Conservation (phyloP, 2,888 invertebrate species). For the Tuberolachnus salignus region DNA sequence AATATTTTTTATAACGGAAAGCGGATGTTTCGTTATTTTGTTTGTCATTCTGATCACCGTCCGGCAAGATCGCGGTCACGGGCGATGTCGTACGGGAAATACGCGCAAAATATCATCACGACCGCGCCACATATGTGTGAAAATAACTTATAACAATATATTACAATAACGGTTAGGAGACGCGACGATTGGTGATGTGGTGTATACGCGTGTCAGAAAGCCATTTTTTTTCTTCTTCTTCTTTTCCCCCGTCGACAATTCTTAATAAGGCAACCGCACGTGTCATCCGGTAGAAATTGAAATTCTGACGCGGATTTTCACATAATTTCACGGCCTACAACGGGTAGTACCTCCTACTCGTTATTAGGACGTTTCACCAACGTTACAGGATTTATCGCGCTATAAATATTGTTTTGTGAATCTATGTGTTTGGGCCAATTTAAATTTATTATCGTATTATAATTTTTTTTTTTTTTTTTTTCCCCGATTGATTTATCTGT, state of each 20-base stretch:
- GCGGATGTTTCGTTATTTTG: too few species aligned
- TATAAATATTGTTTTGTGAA: too few species aligned
- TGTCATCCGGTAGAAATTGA: constrained; percentile 10
- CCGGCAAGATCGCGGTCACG: neutral
- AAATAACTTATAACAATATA: constrained; percentile 6
- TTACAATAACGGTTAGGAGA: constrained; percentile 32
- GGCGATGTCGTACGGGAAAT: neutral
- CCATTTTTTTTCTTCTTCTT: neutral
- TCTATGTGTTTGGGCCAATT: too few species aligned
- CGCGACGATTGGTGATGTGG: neutral
- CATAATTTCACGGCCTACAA: too few species aligned
- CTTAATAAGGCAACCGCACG: neutral
- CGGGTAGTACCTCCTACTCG: too few species aligned
- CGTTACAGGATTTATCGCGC: too few species aligned
- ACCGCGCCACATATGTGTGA: neutral
- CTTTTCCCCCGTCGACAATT: neutral
- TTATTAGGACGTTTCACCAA: too few species aligned
- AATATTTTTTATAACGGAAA: neutral
- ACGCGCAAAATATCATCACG: constrained; percentile 9
- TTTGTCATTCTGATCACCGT: neutral
- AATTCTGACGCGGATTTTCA: constrained; percentile 8
- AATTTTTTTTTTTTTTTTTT: too few species aligned
- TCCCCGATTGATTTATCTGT: too few species aligned
- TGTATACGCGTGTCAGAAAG: neutral
- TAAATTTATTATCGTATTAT: too few species aligned